Evolutionary conservation across 2,113 vertebrate species (phyloP).

Genomic region (Xenopus borealis): DNA sequence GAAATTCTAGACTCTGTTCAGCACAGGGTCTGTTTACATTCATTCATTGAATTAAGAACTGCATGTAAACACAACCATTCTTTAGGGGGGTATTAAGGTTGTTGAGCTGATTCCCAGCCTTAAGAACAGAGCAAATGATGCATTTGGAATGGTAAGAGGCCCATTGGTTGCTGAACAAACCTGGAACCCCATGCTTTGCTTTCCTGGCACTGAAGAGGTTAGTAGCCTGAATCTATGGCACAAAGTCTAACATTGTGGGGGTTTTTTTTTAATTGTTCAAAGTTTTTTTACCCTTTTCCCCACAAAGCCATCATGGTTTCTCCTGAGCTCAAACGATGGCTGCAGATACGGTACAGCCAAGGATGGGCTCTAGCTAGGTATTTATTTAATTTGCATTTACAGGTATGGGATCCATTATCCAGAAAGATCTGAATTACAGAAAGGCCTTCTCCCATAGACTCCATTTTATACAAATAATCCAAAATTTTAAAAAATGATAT

Average conservation of each 20-base stretch:
- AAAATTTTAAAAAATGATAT: no score
- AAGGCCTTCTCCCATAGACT: no score
- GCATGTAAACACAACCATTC: constrained; percentile 25
- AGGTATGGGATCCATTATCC: no score
- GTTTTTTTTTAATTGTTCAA: neutral
- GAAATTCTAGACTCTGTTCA: constrained; percentile 3
- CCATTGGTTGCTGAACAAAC: neutral
- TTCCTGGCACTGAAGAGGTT: constrained; percentile 11
- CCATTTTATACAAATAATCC: no score
- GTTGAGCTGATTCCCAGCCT: neutral
- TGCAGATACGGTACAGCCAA: neutral
- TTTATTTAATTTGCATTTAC: no score
- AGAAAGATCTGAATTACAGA: no score
- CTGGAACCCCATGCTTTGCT: neutral
- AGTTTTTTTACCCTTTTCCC: neutral
- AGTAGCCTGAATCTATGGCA: constrained; percentile 8
- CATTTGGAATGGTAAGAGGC: neutral
- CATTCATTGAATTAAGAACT: constrained; percentile 14
- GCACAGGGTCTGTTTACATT: constrained; percentile 24
- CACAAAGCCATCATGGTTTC: neutral
- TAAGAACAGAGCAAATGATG: neutral
- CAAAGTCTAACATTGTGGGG: neutral
- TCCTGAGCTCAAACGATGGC: neutral
- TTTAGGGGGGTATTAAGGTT: neutral
- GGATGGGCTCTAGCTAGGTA: neutral